Conservation (phyloP, 2,113 vertebrate species). For the Equus quagga region DNA sequence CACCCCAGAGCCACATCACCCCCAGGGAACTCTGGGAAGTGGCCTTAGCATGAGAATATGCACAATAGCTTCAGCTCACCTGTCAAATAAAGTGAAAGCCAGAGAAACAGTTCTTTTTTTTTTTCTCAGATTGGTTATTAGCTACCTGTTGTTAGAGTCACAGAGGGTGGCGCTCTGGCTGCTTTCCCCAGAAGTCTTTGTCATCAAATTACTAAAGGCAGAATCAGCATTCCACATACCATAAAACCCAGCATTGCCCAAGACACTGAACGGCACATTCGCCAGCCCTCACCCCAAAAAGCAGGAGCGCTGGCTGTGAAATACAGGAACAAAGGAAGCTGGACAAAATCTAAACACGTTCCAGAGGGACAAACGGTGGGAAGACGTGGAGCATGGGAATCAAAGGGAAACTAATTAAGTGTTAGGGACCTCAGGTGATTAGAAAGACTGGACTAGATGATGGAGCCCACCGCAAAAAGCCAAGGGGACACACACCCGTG, state of each 20-base stretch:
- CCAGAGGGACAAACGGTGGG: neutral
- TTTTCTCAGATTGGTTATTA: neutral
- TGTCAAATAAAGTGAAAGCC: neutral
- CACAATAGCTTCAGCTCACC: neutral
- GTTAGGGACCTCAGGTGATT: too few species aligned
- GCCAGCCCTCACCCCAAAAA: neutral
- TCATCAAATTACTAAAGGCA: neutral
- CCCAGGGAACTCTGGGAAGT: neutral
- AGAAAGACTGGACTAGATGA: neutral
- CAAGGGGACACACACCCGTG: rapidly evolving
- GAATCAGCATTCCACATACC: neutral
- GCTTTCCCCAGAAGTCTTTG: neutral
- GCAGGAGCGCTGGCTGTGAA: neutral
- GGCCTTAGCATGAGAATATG: neutral
- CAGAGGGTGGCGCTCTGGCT: neutral
- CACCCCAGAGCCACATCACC: neutral
- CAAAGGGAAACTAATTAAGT: neutral
- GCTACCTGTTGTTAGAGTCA: neutral
- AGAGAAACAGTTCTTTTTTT: neutral
- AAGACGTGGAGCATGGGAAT: rapidly evolving
- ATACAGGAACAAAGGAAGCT: neutral
- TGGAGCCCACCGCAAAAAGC: rapidly evolving
- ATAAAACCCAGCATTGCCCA: neutral
- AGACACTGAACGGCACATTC: neutral
- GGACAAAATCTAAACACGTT: neutral